Base-by-base conservation (phyloP, 2,888 invertebrate species). In the Marasmarcha lunaedactyla region DNA sequence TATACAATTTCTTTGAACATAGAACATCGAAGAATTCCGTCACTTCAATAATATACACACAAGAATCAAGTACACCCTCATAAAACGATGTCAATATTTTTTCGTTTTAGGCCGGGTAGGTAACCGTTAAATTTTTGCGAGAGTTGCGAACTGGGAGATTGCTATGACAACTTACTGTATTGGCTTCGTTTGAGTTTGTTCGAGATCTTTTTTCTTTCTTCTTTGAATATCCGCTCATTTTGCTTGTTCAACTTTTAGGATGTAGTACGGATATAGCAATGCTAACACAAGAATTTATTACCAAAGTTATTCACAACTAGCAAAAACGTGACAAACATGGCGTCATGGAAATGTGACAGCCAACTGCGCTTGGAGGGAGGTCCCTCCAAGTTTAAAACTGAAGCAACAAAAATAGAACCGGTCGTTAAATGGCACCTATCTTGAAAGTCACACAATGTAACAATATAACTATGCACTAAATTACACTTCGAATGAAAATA, bases 321-420 rank as follows among this genome's bases (percentile, higher is more conserved):
- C 60, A 71, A 76, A 79, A 79, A 78, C 78, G 78, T 78, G 78
- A 79, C 78, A 71, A 78, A 77, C 65, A 79, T 79, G 78, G 78
- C 78, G 78, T 73, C 73, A 49, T 40, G 49, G 47, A 62, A 57
- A 55, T 65, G 67, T 67, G 69, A 67, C 53, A 52, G 51, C 45
- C 37, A 42, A 39, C 33, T 15, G 52, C 45, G 54, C 49, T 56
- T 48, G 43, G 50, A 50, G 48, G 51, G 53, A 52, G 49, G 52
- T 49, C 46, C 40, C 15, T 35, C 14, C 14, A 35, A 12, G 13
- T 35, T 35, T 35, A 35, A 46, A 44, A 4, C 11, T 30, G 30
- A n/a, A 30, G 11, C 30, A 20, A 20, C 20, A 7, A 3, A 20
- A 20, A 20, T 20, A 20, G 4, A 5, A 20, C 7, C 7, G 20